These are phyloP conservation scores for Rhinichthys klamathensis DNA, from an alignment of 2,113 vertebrate species.

Conservation along the genomic window DNA sequence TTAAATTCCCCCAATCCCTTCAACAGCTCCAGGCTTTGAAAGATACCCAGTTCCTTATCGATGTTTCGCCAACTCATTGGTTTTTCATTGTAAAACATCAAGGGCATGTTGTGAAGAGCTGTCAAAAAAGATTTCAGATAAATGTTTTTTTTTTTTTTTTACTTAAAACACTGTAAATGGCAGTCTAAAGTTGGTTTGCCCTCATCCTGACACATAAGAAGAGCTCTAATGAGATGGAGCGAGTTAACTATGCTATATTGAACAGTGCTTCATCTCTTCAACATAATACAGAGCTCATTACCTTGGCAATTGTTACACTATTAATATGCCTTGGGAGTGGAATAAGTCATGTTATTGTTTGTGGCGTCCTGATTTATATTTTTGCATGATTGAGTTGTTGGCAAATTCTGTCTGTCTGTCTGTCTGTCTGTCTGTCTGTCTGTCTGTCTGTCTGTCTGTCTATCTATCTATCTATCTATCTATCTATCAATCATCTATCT, in stretches of 20 bases:
- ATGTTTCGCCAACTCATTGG: slow-evolving; percentile 5
- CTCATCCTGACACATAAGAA: slow-evolving; percentile 24
- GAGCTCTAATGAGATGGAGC: slow-evolving; percentile 13
- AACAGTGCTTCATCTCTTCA: slow-evolving; percentile 19
- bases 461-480: no score
- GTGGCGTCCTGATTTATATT: slow-evolving; percentile 17
- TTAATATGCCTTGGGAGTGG: slow-evolving; percentile 1
- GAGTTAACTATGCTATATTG: slow-evolving; percentile 17
- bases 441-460: no score
- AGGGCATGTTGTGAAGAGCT: slow-evolving; percentile 37
- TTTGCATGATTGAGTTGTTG: background rate
- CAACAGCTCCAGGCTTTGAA: slow-evolving; percentile 36
- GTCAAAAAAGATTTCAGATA: slow-evolving; percentile 37
- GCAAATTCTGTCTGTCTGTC: background rate
- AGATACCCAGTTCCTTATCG: slow-evolving; percentile 38
- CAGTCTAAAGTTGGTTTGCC: background rate
- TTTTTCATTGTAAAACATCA: slow-evolving; percentile 46
- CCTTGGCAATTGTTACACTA: slow-evolving; percentile 29
- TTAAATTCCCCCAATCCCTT: slow-evolving; percentile 45
- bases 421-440: no score
- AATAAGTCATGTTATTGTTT: slow-evolving; percentile 1
- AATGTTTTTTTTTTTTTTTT: slow-evolving; percentile 1
- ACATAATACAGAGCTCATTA: slow-evolving; percentile 26
- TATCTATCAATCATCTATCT: no score
- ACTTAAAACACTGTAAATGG: slow-evolving; percentile 16